Evolutionary conservation across 1,140 invertebrate genomes (phyloP).

Genomic region (Dendroctonus ponderosae): DNA sequence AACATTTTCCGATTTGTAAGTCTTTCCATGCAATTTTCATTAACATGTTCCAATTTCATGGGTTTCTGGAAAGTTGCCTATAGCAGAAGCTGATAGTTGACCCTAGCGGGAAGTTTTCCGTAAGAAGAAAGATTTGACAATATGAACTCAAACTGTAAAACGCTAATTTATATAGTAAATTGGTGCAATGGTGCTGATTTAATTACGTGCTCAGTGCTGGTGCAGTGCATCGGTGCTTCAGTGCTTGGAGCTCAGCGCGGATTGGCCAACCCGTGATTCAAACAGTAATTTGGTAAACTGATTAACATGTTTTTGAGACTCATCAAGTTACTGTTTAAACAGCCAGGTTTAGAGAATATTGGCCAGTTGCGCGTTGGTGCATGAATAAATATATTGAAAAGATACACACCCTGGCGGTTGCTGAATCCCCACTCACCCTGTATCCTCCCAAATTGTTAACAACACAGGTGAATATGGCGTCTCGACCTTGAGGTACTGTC

Average conservation of each 20-base stretch:
- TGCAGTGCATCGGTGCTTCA: constrained; percentile 30
- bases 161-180: constrained; percentile 6
- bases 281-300: constrained; percentile 12
- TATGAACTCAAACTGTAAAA: constrained; percentile 7
- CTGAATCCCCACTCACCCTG: constrained; percentile 87
- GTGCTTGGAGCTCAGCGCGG: constrained; percentile 21
- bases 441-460: constrained; percentile 89
- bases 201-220: constrained; percentile 37
- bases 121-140: constrained; percentile 22
- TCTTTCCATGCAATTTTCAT: no score
- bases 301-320: not conserved
- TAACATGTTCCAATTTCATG: no score
- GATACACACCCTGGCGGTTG: constrained; percentile 75
- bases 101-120: not conserved
- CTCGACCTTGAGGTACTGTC: constrained; percentile 80
- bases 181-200: constrained; percentile 36
- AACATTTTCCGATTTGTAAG: no score
- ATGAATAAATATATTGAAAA: constrained; percentile 43
- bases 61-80: no score
- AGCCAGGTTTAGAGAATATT: not conserved
- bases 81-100: no score
- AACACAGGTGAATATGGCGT: constrained; percentile 86
- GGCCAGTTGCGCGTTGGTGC: constrained; percentile 34
- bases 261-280: constrained; percentile 11
- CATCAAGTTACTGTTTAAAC: constrained; percentile 6